Conservation (phyloP, 2,113 vertebrate species). For the Sander vitreus region DNA sequence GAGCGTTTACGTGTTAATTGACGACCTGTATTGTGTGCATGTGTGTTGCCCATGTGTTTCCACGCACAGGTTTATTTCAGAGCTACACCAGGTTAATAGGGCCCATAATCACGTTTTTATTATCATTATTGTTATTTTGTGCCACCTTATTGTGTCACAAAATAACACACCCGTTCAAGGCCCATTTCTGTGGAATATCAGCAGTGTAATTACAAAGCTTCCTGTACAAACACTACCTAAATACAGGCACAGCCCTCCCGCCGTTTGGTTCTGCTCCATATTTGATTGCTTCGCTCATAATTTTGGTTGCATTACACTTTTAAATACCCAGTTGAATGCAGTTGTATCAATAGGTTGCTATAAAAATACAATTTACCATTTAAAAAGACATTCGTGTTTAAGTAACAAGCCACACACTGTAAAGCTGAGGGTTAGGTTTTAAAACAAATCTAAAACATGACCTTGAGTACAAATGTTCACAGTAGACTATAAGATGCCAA, state of each 20-base stretch:
- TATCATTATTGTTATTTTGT: constrained; percentile 48
- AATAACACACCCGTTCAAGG: constrained; percentile 40
- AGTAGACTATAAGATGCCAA: neutral
- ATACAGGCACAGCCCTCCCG: constrained; percentile 15
- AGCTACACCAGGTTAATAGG: constrained; percentile 48
- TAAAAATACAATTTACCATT: neutral
- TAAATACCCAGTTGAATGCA: neutral
- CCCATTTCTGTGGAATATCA: constrained; percentile 16
- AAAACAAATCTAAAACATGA: neutral
- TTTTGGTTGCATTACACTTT: neutral
- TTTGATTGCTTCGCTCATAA: constrained; percentile 34
- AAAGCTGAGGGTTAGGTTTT: neutral
- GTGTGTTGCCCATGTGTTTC: neutral
- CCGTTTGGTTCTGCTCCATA: constrained; percentile 14
- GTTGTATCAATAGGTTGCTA: neutral
- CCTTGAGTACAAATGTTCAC: neutral
- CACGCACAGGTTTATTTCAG: neutral
- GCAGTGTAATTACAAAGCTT: constrained; percentile 30
- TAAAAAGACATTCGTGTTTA: neutral
- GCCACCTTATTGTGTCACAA: constrained; percentile 18
- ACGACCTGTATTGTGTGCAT: neutral
- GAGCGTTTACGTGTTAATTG: constrained; percentile 34
- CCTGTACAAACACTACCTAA: constrained; percentile 21
- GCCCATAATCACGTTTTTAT: constrained; percentile 60
- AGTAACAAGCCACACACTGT: neutral